phyloP scores from a whole-genome alignment of 2,888 invertebrate genomes.

The Caenorhabditis imperialis region DNA sequence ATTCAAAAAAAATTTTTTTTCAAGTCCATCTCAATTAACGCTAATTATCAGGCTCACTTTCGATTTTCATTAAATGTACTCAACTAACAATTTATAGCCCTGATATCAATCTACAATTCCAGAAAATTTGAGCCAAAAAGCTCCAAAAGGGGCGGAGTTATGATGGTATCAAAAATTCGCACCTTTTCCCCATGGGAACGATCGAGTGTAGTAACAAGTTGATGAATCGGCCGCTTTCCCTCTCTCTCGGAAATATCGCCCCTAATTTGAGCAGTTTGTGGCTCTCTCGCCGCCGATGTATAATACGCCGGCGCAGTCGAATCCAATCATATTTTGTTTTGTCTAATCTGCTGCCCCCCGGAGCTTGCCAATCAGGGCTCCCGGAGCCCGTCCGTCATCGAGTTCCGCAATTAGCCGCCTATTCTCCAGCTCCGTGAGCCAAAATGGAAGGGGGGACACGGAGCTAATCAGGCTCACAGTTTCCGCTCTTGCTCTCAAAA shows the following conservation, averaged over 20 bases:
- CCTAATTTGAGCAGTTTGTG: conserved; percentile 14
- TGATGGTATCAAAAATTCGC: too few relatives aligned
- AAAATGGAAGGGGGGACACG: too few relatives aligned
- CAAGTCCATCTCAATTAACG: too few relatives aligned
- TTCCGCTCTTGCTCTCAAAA: too few relatives aligned
- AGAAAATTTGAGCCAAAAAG: too few relatives aligned
- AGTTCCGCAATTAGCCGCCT: conserved; percentile 57
- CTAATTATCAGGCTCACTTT: too few relatives aligned
- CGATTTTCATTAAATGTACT: too few relatives aligned
- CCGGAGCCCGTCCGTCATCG: conserved; percentile 35
- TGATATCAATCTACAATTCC: too few relatives aligned
- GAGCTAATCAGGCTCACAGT: conserved; percentile 11
- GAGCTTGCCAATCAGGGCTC: conserved; percentile 18
- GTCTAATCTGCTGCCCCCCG: conserved; percentile 35
- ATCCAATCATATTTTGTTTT: conserved; percentile 54
- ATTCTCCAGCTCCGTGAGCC: conserved; percentile 27
- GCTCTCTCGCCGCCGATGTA: too few relatives aligned
- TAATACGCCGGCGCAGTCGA: conserved; percentile 14
- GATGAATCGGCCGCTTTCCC: conserved; percentile 31
- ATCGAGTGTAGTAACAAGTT: conserved; percentile 25
- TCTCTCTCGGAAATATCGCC: background rate
- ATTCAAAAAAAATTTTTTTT: too few relatives aligned
- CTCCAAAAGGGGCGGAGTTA: too few relatives aligned
- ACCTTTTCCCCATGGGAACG: conserved; percentile 37
- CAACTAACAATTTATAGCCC: too few relatives aligned